phyloP scores from a whole-genome alignment of 2,113 vertebrate species.

The Herpetotheres cachinnans region DNA sequence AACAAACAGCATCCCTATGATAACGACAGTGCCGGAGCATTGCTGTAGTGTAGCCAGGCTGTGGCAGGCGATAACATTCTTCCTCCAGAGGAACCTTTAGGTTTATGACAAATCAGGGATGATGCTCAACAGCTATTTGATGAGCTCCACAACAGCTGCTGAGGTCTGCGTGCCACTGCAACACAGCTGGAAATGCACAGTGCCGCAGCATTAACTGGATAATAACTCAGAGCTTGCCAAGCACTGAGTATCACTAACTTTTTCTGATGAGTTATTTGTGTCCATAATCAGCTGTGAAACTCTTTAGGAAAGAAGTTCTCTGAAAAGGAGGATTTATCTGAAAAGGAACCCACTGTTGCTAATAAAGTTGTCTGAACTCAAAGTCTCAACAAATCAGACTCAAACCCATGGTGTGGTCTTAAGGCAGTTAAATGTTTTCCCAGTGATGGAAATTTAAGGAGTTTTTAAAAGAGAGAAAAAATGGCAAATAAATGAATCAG shows the following conservation, averaged over 20 bases:
- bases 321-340: slow-evolving; percentile 30
- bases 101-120: slow-evolving; percentile 62
- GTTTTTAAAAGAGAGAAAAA: not conserved
- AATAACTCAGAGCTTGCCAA: slow-evolving; percentile 49
- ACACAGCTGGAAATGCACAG: slow-evolving; percentile 61
- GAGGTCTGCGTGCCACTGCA: slow-evolving; percentile 43
- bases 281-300: slow-evolving; percentile 45
- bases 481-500: not conserved
- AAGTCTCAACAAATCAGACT: slow-evolving; percentile 8
- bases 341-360: not conserved
- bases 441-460: not conserved
- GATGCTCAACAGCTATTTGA: slow-evolving; percentile 65
- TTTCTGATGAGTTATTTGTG: slow-evolving; percentile 57
- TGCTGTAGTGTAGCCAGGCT: not conserved
- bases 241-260: slow-evolving; percentile 31
- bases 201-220: slow-evolving; percentile 32
- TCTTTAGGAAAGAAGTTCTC: slow-evolving; percentile 23
- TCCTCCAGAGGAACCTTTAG: slow-evolving; percentile 44
- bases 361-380: not conserved
- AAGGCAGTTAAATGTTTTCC: not conserved
- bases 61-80: not conserved
- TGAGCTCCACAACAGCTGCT: slow-evolving; percentile 60
- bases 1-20: not conserved
- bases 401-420: not conserved
- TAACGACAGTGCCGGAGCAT: not conserved